Percentiles rank a stretch among this genome's conserved stretches.
phyloP scores from a whole-genome alignment of 2,888 invertebrate genomes.

The Cyaniris semiargus region DNA sequence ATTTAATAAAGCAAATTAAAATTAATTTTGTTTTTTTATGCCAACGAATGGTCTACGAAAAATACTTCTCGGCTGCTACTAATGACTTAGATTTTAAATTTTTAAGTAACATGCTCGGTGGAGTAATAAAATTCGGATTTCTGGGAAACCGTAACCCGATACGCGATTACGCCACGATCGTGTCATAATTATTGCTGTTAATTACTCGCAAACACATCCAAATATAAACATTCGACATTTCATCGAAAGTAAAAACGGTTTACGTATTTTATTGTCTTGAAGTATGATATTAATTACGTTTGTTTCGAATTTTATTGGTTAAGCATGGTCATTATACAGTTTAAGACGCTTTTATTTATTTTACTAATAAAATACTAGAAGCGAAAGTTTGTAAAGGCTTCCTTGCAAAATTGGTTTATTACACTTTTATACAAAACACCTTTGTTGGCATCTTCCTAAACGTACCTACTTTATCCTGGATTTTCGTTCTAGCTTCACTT shows the following conservation, averaged over 20 bases:
- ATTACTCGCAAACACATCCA: slow-evolving; percentile 5
- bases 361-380: not conserved
- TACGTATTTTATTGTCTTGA: slow-evolving; percentile 6
- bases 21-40: not conserved
- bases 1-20: not conserved
- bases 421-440: not conserved
- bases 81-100: not conserved
- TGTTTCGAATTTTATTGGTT: not conserved
- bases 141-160: not conserved
- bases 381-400: not conserved
- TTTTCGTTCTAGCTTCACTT: not conserved
- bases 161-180: not conserved
- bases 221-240: slow-evolving; percentile 21
- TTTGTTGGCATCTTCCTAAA: not conserved
- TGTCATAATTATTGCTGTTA: slow-evolving; percentile 7
- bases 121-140: not conserved
- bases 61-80: not conserved
- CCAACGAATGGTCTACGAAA: not conserved
- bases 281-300: slow-evolving; percentile 11
- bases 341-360: not conserved
- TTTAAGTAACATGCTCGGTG: not conserved
- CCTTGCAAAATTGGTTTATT: not conserved
- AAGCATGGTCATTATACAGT: not conserved
- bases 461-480: too few species aligned
- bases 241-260: slow-evolving; percentile 8